phyloP scores from a whole-genome alignment of 2,113 vertebrate species.

The Pogona vitticeps region DNA sequence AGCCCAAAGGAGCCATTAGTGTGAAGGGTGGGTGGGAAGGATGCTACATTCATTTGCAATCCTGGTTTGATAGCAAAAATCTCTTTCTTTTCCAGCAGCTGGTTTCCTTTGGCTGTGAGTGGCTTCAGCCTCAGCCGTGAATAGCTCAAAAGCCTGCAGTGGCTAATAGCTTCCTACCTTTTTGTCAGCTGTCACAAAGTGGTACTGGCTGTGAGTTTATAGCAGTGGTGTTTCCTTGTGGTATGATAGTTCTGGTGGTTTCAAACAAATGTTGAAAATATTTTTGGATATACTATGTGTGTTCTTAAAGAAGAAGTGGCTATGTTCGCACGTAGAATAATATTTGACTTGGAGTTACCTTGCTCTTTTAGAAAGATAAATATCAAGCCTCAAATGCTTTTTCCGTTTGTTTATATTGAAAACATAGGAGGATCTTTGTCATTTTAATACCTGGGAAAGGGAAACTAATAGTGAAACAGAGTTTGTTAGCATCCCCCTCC shows the following conservation, averaged over 20 bases:
- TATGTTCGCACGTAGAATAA: conserved; percentile 24
- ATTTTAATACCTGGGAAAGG: conserved; percentile 2
- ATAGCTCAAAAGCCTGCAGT: conserved; percentile 36
- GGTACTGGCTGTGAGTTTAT: conserved; percentile 36
- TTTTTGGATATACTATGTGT: not conserved
- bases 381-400: not conserved
- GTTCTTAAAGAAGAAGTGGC: conserved; percentile 20
- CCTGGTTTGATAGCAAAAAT: conserved; percentile 20
- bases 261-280: not conserved
- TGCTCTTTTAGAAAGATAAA: conserved; percentile 26
- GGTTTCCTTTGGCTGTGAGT: not conserved
- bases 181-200: conserved; percentile 40
- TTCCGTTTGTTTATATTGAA: conserved; percentile 13
- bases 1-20: conserved; percentile 16
- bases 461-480: not conserved
- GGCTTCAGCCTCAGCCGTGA: conserved; percentile 6
- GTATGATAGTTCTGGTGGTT: not conserved
- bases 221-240: not conserved
- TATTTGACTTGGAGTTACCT: conserved; percentile 49
- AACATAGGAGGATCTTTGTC: conserved; percentile 1
- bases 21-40: not conserved
- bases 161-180: conserved; percentile 33
- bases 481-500: conserved; percentile 4
- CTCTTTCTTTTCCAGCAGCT: conserved; percentile 28
- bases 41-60: conserved; percentile 15